phyloP scores from a whole-genome alignment of 1,140 invertebrate species.

The Vollenhovia emeryi region DNA sequence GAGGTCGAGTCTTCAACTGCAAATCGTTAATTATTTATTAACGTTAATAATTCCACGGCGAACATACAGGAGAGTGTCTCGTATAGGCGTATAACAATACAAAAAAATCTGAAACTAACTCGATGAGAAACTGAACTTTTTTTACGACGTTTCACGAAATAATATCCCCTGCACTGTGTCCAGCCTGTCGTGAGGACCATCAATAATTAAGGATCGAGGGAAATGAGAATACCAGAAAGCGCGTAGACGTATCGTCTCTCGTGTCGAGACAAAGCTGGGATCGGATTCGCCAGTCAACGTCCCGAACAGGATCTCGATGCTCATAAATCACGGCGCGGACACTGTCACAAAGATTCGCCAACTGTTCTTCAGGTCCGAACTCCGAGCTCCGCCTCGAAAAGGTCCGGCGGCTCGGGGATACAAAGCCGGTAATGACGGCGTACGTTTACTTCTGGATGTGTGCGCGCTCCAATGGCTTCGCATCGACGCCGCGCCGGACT shows the following conservation, averaged over 20 bases:
- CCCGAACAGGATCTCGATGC: not conserved
- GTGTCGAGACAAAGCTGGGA: not conserved
- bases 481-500: not conserved
- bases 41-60: too few relatives aligned
- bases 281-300: not conserved
- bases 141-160: not conserved
- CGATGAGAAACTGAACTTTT: not conserved
- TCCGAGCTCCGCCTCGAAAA: not conserved
- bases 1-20: not conserved
- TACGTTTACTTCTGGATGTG: not conserved
- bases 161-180: not conserved
- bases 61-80: too few relatives aligned
- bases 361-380: not conserved
- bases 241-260: not conserved
- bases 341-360: constrained; percentile 27
- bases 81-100: not conserved
- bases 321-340: constrained; percentile 15
- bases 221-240: not conserved
- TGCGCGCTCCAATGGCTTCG: not conserved
- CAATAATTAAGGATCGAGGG: not conserved
- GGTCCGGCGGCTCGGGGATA: too few relatives aligned
- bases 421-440: not conserved
- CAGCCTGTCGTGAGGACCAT: not conserved
- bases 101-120: not conserved
- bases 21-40: not conserved